Conservation (phyloP, 2,797 vertebrate genomes). For the Crax fasciolata region DNA sequence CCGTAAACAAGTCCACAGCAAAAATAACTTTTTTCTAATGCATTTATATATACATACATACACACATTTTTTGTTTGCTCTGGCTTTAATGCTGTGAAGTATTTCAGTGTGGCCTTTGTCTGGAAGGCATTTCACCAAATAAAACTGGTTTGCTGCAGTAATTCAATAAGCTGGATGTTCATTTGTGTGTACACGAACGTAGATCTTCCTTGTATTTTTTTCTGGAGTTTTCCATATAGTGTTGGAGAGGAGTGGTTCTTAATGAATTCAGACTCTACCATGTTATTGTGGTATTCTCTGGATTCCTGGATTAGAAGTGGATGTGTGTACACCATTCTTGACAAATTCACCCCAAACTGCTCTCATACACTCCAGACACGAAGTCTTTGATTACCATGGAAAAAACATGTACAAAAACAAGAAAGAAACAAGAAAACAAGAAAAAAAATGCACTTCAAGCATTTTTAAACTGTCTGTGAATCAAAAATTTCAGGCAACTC, state of each 20-base stretch:
- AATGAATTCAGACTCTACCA: background rate
- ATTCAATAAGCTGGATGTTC: background rate
- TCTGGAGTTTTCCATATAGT: background rate
- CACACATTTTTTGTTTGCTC: background rate
- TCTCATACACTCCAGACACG: background rate
- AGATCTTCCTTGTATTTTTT: background rate
- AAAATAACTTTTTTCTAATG: background rate
- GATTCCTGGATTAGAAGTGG: background rate
- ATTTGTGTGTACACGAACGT: background rate
- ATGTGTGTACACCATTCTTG: accelerated
- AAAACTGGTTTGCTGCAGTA: background rate
- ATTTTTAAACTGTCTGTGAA: background rate
- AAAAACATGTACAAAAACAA: background rate
- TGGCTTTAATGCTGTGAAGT: background rate
- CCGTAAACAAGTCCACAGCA: background rate
- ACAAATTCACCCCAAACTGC: background rate
- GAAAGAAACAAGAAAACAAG: no score
- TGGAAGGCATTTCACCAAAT: background rate
- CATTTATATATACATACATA: background rate
- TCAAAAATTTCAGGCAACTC: background rate
- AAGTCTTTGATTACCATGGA: background rate
- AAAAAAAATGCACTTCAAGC: background rate
- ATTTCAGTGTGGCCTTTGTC: background rate
- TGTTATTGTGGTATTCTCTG: background rate
- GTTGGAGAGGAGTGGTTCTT: background rate